Percentiles rank a stretch among this genome's conserved stretches.
Evolutionary conservation across 1,140 invertebrate species (phyloP).

Genomic region (Hydropsyche tenuis): DNA sequence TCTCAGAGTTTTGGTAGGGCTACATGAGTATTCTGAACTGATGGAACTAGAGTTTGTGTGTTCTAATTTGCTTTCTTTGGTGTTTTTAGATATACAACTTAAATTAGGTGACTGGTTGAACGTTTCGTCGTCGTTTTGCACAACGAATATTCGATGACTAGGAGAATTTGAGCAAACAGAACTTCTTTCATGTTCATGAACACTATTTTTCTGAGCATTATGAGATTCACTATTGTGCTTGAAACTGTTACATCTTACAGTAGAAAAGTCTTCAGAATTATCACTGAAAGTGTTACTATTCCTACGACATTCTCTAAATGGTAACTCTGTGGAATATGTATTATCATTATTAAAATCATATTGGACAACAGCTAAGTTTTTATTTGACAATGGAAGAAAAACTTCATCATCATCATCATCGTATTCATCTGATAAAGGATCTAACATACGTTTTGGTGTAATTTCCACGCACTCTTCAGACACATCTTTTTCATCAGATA

Average conservation of each 20-base stretch:
- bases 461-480: conserved; percentile 15
- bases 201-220: not conserved
- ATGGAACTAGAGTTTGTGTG: conserved; percentile 16
- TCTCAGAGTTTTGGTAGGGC: conserved; percentile 42
- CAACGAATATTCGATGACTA: conserved; percentile 19
- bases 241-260: not conserved
- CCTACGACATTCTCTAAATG: conserved; percentile 27
- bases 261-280: conserved; percentile 21
- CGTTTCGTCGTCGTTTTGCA: conserved; percentile 19
- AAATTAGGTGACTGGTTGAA: conserved; percentile 5
- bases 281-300: conserved; percentile 13
- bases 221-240: not conserved
- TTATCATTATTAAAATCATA: conserved; percentile 41
- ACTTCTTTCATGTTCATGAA: conserved; percentile 4
- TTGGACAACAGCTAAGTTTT: conserved; percentile 25
- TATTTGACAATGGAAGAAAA: conserved; percentile 40
- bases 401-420: conserved; percentile 45
- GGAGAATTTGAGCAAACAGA: conserved; percentile 17
- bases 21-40: conserved; percentile 22
- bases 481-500: conserved; percentile 37
- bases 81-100: conserved; percentile 2
- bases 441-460: not conserved
- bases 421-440: conserved; percentile 25
- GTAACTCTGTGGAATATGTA: conserved; percentile 33
- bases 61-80: conserved; percentile 19